A percentile compares a stretch with the other conserved stretches of the same genome.
These are phyloP conservation scores for Macaria liturata DNA, from an alignment of 2,888 invertebrate species.

Conservation along the genomic window DNA sequence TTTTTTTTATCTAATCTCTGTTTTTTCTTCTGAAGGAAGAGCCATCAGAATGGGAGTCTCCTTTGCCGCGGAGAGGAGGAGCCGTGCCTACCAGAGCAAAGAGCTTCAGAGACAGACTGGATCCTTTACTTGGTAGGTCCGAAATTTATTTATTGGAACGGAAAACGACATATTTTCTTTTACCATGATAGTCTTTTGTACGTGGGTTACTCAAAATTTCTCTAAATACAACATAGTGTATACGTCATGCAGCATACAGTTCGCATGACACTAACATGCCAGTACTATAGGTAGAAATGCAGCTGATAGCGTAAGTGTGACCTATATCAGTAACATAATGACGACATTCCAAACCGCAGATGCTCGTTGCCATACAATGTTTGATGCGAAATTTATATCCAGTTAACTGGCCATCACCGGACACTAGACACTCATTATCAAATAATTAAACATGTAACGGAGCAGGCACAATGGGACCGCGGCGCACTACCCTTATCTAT, in stretches of 20 bases:
- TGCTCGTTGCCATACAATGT: constrained; percentile 35
- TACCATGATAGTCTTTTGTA: too few species aligned
- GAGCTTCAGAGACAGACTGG: constrained; percentile 90
- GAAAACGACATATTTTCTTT: too few species aligned
- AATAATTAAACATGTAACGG: constrained; percentile 59
- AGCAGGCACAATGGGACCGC: constrained; percentile 65
- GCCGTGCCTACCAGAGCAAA: constrained; percentile 82
- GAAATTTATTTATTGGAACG: too few species aligned
- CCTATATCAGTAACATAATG: constrained; percentile 13
- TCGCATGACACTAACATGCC: too few species aligned
- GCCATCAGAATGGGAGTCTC: constrained; percentile 75
- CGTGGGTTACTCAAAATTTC: too few species aligned
- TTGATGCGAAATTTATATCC: constrained; percentile 30
- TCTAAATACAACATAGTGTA: too few species aligned
- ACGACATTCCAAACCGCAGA: constrained; percentile 37
- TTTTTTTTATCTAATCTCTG: too few species aligned
- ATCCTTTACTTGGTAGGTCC: constrained; percentile 87
- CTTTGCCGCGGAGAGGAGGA: constrained; percentile 62
- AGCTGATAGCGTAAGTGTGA: constrained; percentile 14
- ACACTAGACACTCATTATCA: constrained; percentile 53
- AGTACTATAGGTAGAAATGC: neutral
- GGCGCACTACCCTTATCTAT: constrained; percentile 63
- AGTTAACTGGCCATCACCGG: constrained; percentile 35
- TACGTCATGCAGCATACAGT: too few species aligned
- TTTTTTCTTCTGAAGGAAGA: constrained; percentile 57